Evolutionary conservation across 2,113 vertebrate genomes (phyloP), one percentile per base, ranked within the genome.

Genomic region (Campylomormyrus tamandua): DNA sequence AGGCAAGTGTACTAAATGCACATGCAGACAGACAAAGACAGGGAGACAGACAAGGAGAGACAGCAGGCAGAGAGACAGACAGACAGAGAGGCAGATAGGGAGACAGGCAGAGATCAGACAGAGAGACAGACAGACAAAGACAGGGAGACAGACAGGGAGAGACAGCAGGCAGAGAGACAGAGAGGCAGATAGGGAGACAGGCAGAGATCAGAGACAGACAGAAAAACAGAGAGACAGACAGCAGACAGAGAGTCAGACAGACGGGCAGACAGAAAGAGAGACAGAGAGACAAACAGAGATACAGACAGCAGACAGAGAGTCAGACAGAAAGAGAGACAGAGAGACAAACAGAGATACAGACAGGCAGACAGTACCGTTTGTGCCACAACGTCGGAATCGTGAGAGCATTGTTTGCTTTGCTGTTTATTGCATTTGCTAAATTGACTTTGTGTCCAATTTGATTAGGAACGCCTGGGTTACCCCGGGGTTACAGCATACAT

Each of bases 361-460:
- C 74, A 80, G 74, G 35, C 74, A 80, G 13, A 35, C 48, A 87
- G 10, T 17, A 6, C 7, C 2, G n/a, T 56, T 62, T 2, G 6
- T 35, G 13, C 52, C 62, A 50, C 17, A n/a, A 88, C 48, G 66
- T 74, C 42, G 0, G 39, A 70, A 70, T 49, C n/a, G 42, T 9
- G 24, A 48, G 62, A 74, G 45, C 39, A 48, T 70, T 88, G 87
- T 62, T 66, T 88, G 87, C 45, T 88, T 88, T 49, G 46, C 87
- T 49, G 62, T 88, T 58, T 88, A 74, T 88, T 88, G 62, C 62
- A 88, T 88, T 88, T 74, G 42, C 56, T 10, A 88, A 88, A 88
- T 31, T 74, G 87, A 70, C 62, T 15, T 19, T 74, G 62, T 74
- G 87, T 88, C 58, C 45, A 27, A 70, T 88, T 46, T 74, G 87